Evolutionary conservation across 2,113 vertebrate species (phyloP), one percentile per base, ranked within the genome.

Genomic region (Chionomys nivalis): DNA sequence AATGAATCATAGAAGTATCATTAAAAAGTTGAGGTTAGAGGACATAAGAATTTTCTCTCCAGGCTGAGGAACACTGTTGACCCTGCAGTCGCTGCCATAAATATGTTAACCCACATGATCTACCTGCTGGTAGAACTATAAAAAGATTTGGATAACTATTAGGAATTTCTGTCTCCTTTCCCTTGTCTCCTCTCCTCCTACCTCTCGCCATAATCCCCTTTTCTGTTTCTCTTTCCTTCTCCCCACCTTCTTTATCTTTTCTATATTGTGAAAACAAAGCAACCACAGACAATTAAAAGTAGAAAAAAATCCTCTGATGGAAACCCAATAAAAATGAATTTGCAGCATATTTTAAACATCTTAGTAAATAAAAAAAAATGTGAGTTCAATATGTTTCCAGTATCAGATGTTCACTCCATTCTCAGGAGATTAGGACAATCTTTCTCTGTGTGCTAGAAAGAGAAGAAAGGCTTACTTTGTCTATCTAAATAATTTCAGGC

Each of bases 401-500:
- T 94, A 83, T 85, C 77, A 89, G 79, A 94, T 91, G 87, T 42
- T 94, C 94, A 94, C 61, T 90, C 73, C 88, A 87, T 85, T 96
- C 89, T 94, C 75, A 86, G 70, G 49, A 91, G 93, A 61, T 68
- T 28, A 24, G 49, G 39, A 82, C 26, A 93, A 75, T 86, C 92
- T 97, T 93, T 95, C 70, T 78, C 70, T 79, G 75, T 39, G 44
- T 61, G 75, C 52, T 94, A 39, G 72, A 93, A 92, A 65, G 10
- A 91, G 12, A 93, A 96, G 87, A 95, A 96, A 96, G 76, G 1
- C 14, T 42, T 93, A 66, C 94, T 93, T 94, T 55, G 31, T 13
- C 65, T 47, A 87, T 94, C 86, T 95, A 28, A 98, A 97, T 96
- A 96, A 97, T 97, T 98, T 96, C 78, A 97, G 94, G 61, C 36